Percentiles rank a stretch among this genome's conserved stretches.
phyloP scores from a whole-genome alignment of 2,797 vertebrate genomes.

The Micrastur ruficollis region DNA sequence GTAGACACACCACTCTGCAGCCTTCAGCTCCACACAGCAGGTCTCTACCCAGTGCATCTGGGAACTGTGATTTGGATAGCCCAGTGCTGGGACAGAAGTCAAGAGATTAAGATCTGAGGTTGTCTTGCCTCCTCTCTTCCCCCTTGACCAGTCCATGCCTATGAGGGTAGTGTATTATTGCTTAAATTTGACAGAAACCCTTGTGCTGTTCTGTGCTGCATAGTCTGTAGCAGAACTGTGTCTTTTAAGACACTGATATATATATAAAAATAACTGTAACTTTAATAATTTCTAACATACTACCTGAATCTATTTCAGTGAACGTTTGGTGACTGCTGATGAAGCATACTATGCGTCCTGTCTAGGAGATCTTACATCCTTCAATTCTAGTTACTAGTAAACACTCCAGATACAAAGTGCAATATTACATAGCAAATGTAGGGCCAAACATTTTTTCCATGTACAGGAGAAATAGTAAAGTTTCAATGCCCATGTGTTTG shows the following conservation, averaged over 20 bases:
- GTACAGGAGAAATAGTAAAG: background rate
- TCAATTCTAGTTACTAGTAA: background rate
- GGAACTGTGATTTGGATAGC: background rate
- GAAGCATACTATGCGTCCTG: background rate
- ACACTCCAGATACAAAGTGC: background rate
- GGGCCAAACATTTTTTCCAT: background rate
- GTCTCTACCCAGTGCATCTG: background rate
- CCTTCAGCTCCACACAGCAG: background rate
- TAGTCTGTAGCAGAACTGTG: background rate
- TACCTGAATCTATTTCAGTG: background rate
- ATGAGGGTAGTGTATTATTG: background rate
- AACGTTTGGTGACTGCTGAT: background rate
- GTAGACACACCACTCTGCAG: background rate
- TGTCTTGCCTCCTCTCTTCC: background rate
- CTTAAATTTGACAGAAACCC: background rate
- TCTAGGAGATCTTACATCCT: background rate
- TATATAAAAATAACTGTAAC: background rate
- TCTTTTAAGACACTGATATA: background rate
- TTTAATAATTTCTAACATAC: background rate
- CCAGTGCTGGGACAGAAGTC: background rate
- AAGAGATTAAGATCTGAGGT: background rate
- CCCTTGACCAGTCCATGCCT: background rate
- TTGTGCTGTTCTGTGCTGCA: background rate
- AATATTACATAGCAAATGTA: background rate
- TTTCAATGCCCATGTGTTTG: background rate